phyloP scores from a whole-genome alignment of 2,797 vertebrate genomes.

The Microctenopoma steveboyesi region DNA sequence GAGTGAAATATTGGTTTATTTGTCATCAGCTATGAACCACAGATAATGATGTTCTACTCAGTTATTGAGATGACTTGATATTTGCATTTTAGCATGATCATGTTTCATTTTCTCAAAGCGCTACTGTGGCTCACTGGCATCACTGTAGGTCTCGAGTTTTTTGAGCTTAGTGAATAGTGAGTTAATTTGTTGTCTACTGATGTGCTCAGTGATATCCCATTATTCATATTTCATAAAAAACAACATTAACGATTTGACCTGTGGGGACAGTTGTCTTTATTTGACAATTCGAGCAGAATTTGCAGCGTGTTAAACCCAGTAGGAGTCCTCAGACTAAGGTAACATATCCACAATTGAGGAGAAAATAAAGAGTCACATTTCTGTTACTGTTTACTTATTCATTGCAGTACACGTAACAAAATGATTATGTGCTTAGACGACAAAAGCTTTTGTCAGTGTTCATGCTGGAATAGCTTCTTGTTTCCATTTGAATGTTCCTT shows the following conservation, averaged over 20 bases:
- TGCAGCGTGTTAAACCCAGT: constrained; percentile 8
- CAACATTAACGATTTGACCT: constrained; percentile 7
- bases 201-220: neutral
- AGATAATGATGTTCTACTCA: neutral
- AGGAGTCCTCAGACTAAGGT: constrained; percentile 3
- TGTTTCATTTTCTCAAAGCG: neutral
- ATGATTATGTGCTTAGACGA: constrained; percentile 18
- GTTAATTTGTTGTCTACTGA: neutral
- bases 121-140: neutral
- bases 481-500: constrained; percentile 50
- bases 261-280: constrained; percentile 7
- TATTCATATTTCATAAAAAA: constrained; percentile 22
- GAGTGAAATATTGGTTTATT: neutral
- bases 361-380: constrained; percentile 40
- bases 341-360: constrained; percentile 1
- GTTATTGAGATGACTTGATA: no score
- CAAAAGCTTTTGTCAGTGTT: constrained; percentile 38
- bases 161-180: neutral
- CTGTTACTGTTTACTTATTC: constrained; percentile 50
- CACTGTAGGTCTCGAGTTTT: neutral
- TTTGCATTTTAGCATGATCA: neutral
- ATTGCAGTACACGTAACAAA: constrained; percentile 26
- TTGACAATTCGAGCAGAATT: constrained; percentile 6
- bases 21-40: neutral
- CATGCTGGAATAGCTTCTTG: constrained; percentile 40